Evolutionary conservation across 2,888 invertebrate species (phyloP).

Genomic region (Microchrysa polita): DNA sequence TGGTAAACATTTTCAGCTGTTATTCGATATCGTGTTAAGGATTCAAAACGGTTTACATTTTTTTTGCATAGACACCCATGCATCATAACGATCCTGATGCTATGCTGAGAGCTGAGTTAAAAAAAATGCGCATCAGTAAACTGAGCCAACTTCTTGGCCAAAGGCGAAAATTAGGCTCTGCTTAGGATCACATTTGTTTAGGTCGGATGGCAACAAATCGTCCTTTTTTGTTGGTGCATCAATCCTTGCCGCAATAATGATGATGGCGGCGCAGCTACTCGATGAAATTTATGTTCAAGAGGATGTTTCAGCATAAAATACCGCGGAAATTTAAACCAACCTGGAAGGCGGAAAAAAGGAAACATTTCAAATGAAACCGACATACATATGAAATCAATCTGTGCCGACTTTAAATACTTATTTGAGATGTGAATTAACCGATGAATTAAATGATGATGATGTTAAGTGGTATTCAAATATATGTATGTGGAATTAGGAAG

Average conservation of each 20-base stretch:
- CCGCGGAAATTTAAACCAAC: not conserved
- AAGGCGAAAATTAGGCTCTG: slow-evolving; percentile 8
- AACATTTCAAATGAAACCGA: not conserved
- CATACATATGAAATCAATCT: slow-evolving; percentile 17
- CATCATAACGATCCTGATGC: not conserved
- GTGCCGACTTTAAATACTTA: slow-evolving; percentile 9
- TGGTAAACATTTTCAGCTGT: slow-evolving; percentile 42
- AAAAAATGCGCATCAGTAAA: slow-evolving; percentile 7
- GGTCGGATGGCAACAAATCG: slow-evolving; percentile 41
- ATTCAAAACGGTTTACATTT: not conserved
- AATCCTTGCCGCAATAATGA: not conserved
- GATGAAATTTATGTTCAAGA: not conserved
- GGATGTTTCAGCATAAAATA: not conserved
- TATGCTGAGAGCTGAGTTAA: no score
- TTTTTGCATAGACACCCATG: no score
- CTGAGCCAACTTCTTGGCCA: not conserved
- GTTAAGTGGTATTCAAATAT: slow-evolving; percentile 40
- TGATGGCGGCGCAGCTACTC: not conserved
- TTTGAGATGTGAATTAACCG: slow-evolving; percentile 18
- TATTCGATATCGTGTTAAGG: slow-evolving; percentile 28
- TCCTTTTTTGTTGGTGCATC: not conserved
- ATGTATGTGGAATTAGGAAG: not conserved
- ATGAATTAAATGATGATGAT: slow-evolving; percentile 39
- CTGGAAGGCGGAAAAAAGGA: slow-evolving; percentile 2
- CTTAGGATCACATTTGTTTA: slow-evolving; percentile 42